Evolutionary conservation across 2,888 invertebrate species (phyloP), one percentile per base, ranked within the genome.

Genomic region (Conomelus anceps): DNA sequence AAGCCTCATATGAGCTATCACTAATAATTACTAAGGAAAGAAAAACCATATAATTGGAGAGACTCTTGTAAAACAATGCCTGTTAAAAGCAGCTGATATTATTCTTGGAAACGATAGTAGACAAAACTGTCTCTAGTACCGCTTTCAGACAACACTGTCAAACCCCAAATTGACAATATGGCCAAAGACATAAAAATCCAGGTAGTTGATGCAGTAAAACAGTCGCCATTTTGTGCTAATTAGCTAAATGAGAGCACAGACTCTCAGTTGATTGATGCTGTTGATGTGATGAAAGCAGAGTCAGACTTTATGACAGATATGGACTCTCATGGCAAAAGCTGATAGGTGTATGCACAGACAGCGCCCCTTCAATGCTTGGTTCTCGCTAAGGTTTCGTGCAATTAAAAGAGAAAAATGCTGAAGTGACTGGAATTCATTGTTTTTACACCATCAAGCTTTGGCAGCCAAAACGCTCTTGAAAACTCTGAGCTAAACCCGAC

Each of bases 391-490:
- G 90, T 34, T 85, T 90, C 26, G 90, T 84, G 26, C 84, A 88
- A 86, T 90, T 90, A 84, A 90, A 90, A 87, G 22, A 89, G 88
- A 89, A 88, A 34, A 90, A 90, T 34, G 24, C 86, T 29, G 41
- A 84, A 63, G 86, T 17, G 89, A n/a, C 88, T 22, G 90, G 88
- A 3, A 90, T 88, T 23, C 90, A 90, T n/a, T 90, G 88, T 85
- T 41, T 89, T 24, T 90, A 26, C 89, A 90, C 63, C 88, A 89
- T 86, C 89, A 88, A 89, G 88, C 89, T 22, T 90, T 88, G 63
- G 90, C 89, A 63, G 86, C 89, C 3, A 90, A 89, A 90, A 90
- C 89, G 17, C 41, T 90, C n/a, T n/a, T n/a, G n/a, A n/a, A n/a
- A n/a, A n/a, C n/a, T n/a, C n/a, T n/a, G n/a, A n/a, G n/a, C n/a